Evolutionary conservation across 2,888 invertebrate species (phyloP), one percentile per base, ranked within the genome.

Genomic region (Nymphalis urticae): DNA sequence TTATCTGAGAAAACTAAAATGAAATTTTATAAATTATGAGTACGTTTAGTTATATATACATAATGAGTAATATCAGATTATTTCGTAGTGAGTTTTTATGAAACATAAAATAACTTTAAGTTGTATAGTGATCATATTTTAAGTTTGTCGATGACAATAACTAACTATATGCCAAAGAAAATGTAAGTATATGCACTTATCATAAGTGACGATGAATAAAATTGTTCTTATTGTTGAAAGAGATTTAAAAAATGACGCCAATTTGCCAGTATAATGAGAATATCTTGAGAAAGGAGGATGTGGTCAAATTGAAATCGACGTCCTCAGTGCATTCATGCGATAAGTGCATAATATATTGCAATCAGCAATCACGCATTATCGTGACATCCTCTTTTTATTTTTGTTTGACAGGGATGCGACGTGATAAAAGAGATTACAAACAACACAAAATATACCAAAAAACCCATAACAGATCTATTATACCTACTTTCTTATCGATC

Each of bases 271-370:
- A 83, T 84, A 84, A 84, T 80, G 83, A 83, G 76, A 84, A 82
- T 84, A 86, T 85, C 82, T 84, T 84, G 84, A 86, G 88, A 90
- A 89, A 88, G 85, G 88, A 90, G 90, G 92, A 92, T 90, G 90
- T 83, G 81, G 82, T 86, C 87, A 87, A 91, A 91, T 91, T 92
- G 88, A 88, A 87, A 88, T 88, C 88, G 90, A 88, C 90, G 86
- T 86, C 82, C 85, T 84, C 82, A 79, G 79, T 88, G 82, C 89
- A 88, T 88, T 89, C 77, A 75, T 76, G 75, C 72, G 71, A 83
- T 87, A 86, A 88, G 86, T 88, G 87, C 87, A 86, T 78, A 78
- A 78, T 79, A 79, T 86, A 86, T 87, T 89, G 87, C 88, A 90
- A 90, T 90, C 88, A 89, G 82, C 85, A 81, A 82, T 82, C 84